phyloP scores from a whole-genome alignment of 2,888 invertebrate genomes.

The Andricus quercusramuli region DNA sequence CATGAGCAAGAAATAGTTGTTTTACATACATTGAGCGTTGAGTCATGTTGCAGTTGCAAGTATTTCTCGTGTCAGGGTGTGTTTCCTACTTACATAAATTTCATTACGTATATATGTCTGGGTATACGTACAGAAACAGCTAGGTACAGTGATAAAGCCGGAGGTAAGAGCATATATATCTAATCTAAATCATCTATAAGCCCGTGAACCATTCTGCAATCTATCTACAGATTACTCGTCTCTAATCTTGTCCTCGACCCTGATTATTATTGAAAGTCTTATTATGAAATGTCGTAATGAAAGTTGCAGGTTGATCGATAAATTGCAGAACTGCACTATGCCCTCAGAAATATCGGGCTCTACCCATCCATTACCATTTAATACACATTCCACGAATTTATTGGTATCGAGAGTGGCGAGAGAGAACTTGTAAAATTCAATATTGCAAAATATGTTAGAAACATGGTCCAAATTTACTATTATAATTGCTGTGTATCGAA shows the following conservation, averaged over 20 bases:
- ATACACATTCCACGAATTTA: constrained; percentile 23
- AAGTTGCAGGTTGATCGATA: constrained; percentile 1
- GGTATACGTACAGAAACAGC: not conserved
- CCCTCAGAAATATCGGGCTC: not conserved
- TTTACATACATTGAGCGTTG: not conserved
- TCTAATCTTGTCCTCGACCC: not conserved
- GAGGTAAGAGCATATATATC: not conserved
- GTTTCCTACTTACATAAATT: not conserved
- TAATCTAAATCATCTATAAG: constrained; percentile 13
- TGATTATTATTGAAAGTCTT: constrained; percentile 15
- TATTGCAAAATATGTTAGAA: not conserved
- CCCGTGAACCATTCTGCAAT: not conserved
- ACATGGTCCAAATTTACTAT: not conserved
- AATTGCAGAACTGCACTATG: not conserved
- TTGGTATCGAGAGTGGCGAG: not conserved
- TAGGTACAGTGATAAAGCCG: not conserved
- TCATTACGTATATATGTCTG: not conserved
- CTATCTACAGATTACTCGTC: not conserved
- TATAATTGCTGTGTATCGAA: not conserved
- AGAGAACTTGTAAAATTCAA: not conserved
- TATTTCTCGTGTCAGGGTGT: not conserved
- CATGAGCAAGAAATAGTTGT: not conserved
- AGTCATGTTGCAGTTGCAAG: not conserved
- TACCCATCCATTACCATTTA: not conserved
- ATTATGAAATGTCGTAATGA: constrained; percentile 7